Evolutionary conservation across 2,797 vertebrate species (phyloP), one percentile per base, ranked within the genome.

Genomic region (Sebastes kiyomatsui): DNA sequence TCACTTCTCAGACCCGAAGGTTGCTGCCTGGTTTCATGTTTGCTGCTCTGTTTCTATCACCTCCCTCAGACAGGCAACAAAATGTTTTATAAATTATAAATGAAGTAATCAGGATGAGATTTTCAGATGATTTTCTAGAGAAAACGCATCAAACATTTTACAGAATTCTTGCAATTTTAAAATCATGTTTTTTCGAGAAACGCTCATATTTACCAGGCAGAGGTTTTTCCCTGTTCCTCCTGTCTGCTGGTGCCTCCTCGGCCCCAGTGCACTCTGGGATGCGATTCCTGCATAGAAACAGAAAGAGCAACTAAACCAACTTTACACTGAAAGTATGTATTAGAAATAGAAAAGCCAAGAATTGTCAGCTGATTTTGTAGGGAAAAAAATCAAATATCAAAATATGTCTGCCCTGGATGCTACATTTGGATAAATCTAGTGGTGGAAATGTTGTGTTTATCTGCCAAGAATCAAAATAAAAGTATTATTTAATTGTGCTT

Each of bases 261-360:
- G 75, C 62, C 14, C 80, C 64, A 16, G 79, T 76, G 75, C 94
- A 95, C 62, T 94, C 92, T 11, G 94, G 95, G 35, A 93, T 87
- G 2, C 77, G 92, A 56, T 94, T 90, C 72, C 95, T 95, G 60
- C 12, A 72, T 2, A 59, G 7, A 13, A 2, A 33, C 35, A 28
- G 3, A 72, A 8, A 5, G 3, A 56, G 11, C 7, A 42, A 11
- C 8, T 22, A 13, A 35, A 30, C 11, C 7, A 42, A 38, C n/a
- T 3, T 16, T 18, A 35, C 42, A 61, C 1, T 25, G 14, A 25
- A 20, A 27, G 2, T 35, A 62, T 62, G 3, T 20, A 13, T 59
- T 8, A 42, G 11, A 8, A 6, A 6, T 7, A 10, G 58, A 49
- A 5, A 23, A 22, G 58, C 8, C 27, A 13, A 9, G 10, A n/a